These are phyloP conservation scores for Ellobium chinense DNA, from an alignment of 2,888 invertebrate species.

Conservation along the genomic window DNA sequence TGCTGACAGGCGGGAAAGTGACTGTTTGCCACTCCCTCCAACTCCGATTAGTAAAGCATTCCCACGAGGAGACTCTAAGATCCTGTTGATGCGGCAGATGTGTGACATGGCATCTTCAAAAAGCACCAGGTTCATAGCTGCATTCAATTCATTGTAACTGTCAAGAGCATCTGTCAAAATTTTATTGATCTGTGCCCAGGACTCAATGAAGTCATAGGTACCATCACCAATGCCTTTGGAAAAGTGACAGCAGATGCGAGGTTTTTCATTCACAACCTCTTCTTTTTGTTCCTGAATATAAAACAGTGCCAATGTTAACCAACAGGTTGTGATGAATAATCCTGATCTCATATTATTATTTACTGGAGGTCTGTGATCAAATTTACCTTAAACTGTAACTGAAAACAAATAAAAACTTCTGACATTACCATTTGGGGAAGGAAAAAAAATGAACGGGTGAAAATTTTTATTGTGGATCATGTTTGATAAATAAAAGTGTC, in stretches of 20 bases:
- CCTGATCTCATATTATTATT: no score
- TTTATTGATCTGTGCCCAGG: slow-evolving; percentile 89
- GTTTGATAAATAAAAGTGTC: no score
- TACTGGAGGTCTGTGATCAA: no score
- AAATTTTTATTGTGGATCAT: no score
- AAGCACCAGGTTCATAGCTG: slow-evolving; percentile 96
- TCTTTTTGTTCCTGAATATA: slow-evolving; percentile 95
- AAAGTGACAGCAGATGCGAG: slow-evolving; percentile 96
- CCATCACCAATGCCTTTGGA: slow-evolving; percentile 96
- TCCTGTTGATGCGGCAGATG: slow-evolving; percentile 92
- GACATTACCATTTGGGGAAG: no score
- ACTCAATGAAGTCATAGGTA: slow-evolving; percentile 92
- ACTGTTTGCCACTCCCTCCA: slow-evolving; percentile 97
- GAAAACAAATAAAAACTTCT: no score
- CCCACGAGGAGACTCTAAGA: slow-evolving; percentile 95
- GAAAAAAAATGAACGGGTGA: no score
- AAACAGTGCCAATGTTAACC: no score
- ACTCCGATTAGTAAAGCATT: slow-evolving; percentile 96
- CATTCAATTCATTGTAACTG: slow-evolving; percentile 96
- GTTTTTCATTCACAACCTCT: slow-evolving; percentile 89
- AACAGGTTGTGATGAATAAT: no score
- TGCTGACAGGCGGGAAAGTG: slow-evolving; percentile 92
- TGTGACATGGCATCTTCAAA: slow-evolving; percentile 99
- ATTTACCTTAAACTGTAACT: no score
- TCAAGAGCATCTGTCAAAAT: slow-evolving; percentile 93